Conservation (phyloP, 1,140 invertebrate species). For the Mizuhopecten yessoensis region DNA sequence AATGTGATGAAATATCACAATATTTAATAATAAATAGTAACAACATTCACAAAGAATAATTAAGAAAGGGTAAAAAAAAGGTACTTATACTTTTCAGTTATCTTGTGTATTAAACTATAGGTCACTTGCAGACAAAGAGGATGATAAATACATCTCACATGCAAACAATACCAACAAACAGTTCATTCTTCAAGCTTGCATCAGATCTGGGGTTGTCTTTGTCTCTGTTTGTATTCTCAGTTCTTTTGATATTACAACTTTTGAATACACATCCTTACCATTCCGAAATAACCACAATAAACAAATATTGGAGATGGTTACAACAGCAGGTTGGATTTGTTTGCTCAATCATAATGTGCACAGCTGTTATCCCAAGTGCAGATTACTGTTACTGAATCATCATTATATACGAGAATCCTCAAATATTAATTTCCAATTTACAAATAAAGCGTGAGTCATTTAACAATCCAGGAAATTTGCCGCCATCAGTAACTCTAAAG, state of each 20-base stretch:
- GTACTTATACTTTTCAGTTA: neutral
- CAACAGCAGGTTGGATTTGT: neutral
- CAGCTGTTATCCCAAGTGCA: neutral
- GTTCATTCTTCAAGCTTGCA: constrained; percentile 16
- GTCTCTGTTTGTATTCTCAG: neutral
- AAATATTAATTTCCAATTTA: neutral
- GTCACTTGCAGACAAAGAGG: neutral
- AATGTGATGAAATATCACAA: constrained; percentile 36
- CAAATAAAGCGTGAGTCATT: constrained; percentile 71
- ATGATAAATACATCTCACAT: neutral
- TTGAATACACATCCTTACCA: neutral
- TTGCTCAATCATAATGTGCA: neutral
- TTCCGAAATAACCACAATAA: neutral
- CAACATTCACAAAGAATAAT: constrained; percentile 39
- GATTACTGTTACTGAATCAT: neutral
- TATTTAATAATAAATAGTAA: constrained; percentile 40
- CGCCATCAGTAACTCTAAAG: constrained; percentile 99
- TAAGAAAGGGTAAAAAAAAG: constrained; percentile 32
- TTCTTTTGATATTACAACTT: neutral
- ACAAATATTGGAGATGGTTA: constrained; percentile 16
- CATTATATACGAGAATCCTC: neutral
- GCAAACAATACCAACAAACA: neutral
- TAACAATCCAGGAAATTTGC: constrained; percentile 99
- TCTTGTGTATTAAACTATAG: neutral
- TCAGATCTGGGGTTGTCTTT: neutral